Conservation (phyloP, 92 coral and sea anemone genomes). For the Umimayanthus chanpuru region DNA sequence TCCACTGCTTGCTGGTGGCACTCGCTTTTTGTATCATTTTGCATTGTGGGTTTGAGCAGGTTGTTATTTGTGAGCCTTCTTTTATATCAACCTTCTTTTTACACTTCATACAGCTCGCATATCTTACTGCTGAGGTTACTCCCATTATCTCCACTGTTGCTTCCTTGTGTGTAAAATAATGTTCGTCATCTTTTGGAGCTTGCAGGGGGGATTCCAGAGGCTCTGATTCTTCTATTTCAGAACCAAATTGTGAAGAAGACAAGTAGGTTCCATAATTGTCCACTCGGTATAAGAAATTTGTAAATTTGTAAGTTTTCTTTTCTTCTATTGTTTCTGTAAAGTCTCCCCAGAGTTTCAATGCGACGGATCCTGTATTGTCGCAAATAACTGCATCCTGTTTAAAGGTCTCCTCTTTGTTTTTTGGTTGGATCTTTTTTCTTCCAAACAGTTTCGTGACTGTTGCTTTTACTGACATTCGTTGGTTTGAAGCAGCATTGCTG, state of each 20-base stretch:
- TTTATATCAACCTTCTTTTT: background rate
- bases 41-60: background rate
- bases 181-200: background rate
- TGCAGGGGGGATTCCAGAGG: background rate
- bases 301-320: slow-evolving; percentile 4
- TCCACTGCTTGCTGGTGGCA: background rate
- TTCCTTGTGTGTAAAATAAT: background rate
- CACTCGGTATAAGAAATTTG: background rate
- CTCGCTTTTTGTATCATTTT: background rate
- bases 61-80: background rate
- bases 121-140: background rate
- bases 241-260: background rate
- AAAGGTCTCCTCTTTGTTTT: background rate
- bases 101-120: background rate
- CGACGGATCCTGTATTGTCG: background rate
- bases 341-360: slow-evolving; percentile 10
- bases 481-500: slow-evolving; percentile 7
- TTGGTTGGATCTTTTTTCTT: background rate
- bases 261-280: background rate
- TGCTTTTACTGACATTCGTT: background rate
- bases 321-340: background rate
- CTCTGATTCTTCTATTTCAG: background rate
- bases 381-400: background rate
- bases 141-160: background rate
- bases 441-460: background rate